phyloP scores from a whole-genome alignment of 2,888 invertebrate species.

The Lucinisca nassula region DNA sequence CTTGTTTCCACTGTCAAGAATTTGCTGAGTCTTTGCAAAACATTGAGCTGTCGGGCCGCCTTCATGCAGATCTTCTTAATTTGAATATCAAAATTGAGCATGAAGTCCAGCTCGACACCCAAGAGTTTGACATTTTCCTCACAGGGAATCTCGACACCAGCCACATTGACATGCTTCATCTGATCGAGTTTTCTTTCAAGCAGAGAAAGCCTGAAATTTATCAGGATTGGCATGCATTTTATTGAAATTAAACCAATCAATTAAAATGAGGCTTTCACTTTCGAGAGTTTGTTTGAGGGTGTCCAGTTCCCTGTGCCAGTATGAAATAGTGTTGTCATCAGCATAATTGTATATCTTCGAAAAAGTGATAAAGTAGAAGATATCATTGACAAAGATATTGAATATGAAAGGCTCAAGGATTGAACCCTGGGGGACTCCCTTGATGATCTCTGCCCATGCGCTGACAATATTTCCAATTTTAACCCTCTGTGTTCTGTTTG shows the following conservation, averaged over 20 bases:
- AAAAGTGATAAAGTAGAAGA: background rate
- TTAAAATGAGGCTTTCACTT: background rate
- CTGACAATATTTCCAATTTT: background rate
- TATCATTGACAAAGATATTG: constrained; percentile 19
- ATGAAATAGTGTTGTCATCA: constrained; percentile 21
- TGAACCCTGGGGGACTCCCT: constrained; percentile 19
- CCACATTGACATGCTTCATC: background rate
- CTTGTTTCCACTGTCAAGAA: background rate
- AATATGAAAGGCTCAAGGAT: constrained; percentile 1
- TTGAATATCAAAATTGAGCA: background rate
- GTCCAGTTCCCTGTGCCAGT: background rate
- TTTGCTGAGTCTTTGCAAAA: background rate
- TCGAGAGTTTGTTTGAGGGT: background rate
- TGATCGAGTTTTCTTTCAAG: background rate
- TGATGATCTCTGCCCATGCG: background rate
- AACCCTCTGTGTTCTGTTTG: constrained; percentile 14
- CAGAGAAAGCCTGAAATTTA: background rate
- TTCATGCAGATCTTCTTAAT: too few relatives aligned
- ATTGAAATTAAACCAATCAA: constrained; percentile 12
- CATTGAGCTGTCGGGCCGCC: constrained; percentile 3
- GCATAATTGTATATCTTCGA: constrained; percentile 6
- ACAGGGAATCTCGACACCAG: background rate
- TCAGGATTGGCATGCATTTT: constrained; percentile 14
- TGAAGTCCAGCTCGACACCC: constrained; percentile 9
- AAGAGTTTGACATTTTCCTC: constrained; percentile 17